Conservation (phyloP, 92 coral and sea anemone species). For the Phenganax stokvisi region DNA sequence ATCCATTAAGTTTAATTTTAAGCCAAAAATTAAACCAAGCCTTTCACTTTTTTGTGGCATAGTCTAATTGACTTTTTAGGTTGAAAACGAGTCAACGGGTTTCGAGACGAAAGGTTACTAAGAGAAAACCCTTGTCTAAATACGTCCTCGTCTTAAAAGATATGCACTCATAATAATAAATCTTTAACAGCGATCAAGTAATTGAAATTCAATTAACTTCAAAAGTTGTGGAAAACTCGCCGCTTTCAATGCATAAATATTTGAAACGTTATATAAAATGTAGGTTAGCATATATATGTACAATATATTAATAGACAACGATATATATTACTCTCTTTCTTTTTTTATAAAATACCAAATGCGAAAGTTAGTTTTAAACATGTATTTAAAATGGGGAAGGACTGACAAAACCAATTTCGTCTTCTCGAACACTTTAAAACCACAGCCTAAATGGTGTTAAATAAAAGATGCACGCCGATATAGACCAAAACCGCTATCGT, state of each 20-base stretch:
- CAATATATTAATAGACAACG: background rate
- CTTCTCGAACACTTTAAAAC: background rate
- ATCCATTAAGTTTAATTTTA: too few species aligned
- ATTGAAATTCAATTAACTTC: background rate
- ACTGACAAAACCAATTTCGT: too few species aligned
- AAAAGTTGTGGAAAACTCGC: background rate
- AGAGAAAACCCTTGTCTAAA: too few species aligned
- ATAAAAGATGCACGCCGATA: background rate
- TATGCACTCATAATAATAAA: background rate
- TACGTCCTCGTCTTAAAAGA: background rate
- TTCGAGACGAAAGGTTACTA: too few species aligned
- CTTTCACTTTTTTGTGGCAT: too few species aligned
- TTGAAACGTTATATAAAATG: background rate
- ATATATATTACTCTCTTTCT: too few species aligned
- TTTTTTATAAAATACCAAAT: too few species aligned
- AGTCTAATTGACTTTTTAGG: too few species aligned
- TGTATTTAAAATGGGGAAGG: too few species aligned
- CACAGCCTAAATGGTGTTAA: background rate
- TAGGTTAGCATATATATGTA: background rate
- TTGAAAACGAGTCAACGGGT: too few species aligned
- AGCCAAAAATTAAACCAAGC: too few species aligned
- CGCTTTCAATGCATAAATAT: background rate
- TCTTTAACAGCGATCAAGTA: background rate
- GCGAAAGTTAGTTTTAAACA: too few species aligned
- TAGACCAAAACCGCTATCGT: background rate